A percentile compares a stretch with the other conserved stretches of the same genome.
Conservation (phyloP, 1,140 invertebrate genomes). For the Ceratina australensis region DNA sequence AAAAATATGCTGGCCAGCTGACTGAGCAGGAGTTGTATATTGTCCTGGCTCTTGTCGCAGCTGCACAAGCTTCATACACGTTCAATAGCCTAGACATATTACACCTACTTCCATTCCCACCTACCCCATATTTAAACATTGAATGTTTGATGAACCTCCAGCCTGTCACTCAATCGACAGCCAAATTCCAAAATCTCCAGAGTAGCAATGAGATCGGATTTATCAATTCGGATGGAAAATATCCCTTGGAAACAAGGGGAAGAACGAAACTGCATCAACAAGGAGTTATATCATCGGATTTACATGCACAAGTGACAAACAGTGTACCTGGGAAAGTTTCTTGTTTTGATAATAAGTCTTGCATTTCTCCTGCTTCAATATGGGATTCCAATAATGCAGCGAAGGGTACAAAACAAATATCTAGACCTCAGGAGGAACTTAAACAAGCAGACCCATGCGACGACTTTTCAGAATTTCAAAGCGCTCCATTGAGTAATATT, state of each 20-base stretch:
- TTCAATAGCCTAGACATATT: constrained; percentile 80
- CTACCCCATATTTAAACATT: constrained; percentile 80
- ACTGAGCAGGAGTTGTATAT: constrained; percentile 83
- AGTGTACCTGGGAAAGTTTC: constrained; percentile 31
- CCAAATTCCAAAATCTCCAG: constrained; percentile 35
- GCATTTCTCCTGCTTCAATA: constrained; percentile 1
- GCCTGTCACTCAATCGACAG: constrained; percentile 13
- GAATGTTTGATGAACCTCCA: constrained; percentile 60
- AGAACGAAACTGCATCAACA: constrained; percentile 34
- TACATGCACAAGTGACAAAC: constrained; percentile 33
- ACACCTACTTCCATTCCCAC: constrained; percentile 79
- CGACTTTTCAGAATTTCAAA: constrained; percentile 83
- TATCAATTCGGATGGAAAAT: constrained; percentile 26
- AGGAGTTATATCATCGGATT: constrained; percentile 34
- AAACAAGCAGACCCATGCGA: constrained; percentile 71
- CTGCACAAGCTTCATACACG: constrained; percentile 82
- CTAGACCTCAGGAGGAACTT: constrained; percentile 29
- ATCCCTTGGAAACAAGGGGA: constrained; percentile 36
- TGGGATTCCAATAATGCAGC: constrained; percentile 38
- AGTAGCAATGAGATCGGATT: constrained; percentile 14
- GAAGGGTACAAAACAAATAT: constrained; percentile 31
- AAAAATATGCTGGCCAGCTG: constrained; percentile 82
- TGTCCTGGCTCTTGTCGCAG: constrained; percentile 82
- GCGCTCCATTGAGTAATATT: constrained; percentile 72
- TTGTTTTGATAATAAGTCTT: constrained; percentile 43